Evolutionary conservation across 1,140 invertebrate species (phyloP), one percentile per base, ranked within the genome.

Genomic region (Sarcophaga peregrina): DNA sequence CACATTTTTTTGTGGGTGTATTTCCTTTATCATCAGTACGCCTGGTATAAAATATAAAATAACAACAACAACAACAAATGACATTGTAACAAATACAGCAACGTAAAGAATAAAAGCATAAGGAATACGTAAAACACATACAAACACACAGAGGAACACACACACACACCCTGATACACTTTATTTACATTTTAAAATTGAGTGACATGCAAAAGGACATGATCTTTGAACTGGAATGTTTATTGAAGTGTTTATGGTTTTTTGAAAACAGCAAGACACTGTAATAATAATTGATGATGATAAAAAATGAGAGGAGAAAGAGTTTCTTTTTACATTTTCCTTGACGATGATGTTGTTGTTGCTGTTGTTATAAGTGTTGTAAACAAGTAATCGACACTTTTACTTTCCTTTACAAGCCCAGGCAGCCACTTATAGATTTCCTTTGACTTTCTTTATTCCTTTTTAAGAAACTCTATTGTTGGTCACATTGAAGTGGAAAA

Each of bases 361-460:
- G 25, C 4, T 37, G 25, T 37, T 37, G n/a, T 68, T 68, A 20
- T 20, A 68, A 68, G 17, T 68, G 62, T 37, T 37, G 62, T 68
- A 68, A 68, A 68, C 62, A 68, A 68, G 62, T 68, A 68, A 68
- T 68, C 62, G 62, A 68, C 62, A 68, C 62, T 68, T 68, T 68
- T 68, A 68, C 62, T 68, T 68, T 68, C 62, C 17, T 68, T 68
- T n/a, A 58, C 54, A 37, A 37, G 25, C 25, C 25, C 54, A 58
- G n/a, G 25, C 54, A 58, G n/a, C 54, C 54, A 58, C 54, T 58
- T 58, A 58, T 6, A 58, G 54, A n/a, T 58, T 58, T 58, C 15
- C 54, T 68, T 17, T 20, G 17, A 68, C 62, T 17, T 20, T n/a
- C 20, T 25, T 20, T 68, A 13, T 13, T n/a, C 1, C 15, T 62